Evolutionary conservation across 2,888 invertebrate species (phyloP).

Genomic region (Tuberolachnus salignus): DNA sequence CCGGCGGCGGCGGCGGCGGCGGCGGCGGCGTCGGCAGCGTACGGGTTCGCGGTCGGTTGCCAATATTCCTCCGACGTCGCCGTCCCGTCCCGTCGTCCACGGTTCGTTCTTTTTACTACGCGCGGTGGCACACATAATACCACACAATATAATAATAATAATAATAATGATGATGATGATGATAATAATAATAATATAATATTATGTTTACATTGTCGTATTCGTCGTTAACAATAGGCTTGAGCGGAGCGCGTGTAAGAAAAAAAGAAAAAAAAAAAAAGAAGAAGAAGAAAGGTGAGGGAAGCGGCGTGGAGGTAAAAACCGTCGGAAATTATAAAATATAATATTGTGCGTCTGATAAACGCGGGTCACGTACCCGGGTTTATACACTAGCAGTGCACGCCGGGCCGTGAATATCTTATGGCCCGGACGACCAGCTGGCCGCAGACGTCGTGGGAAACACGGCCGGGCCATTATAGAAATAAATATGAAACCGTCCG

Average conservation of each 20-base stretch:
- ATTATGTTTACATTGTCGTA: too few species aligned
- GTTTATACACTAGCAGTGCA: not conserved
- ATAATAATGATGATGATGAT: too few species aligned
- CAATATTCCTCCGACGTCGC: not conserved
- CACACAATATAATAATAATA: too few species aligned
- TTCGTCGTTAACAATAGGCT: not conserved
- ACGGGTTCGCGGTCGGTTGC: conserved; percentile 38
- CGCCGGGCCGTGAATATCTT: conserved; percentile 36
- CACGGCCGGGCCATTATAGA: too few species aligned
- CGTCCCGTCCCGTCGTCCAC: not conserved
- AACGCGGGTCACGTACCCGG: conserved; percentile 36
- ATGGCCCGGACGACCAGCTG: not conserved
- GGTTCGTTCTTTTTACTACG: too few species aligned
- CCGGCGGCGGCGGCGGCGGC: not conserved
- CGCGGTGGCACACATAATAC: too few species aligned
- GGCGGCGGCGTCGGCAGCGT: not conserved
- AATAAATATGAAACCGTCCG: too few species aligned
- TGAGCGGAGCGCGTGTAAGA: not conserved
- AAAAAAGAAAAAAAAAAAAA: conserved; percentile 12
- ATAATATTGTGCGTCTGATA: conserved; percentile 6
- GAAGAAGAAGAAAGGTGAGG: too few species aligned
- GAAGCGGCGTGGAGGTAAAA: too few species aligned
- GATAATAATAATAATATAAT: too few species aligned
- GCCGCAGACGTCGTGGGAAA: conserved; percentile 35
- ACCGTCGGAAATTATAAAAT: not conserved